phyloP scores from a whole-genome alignment of 1,140 invertebrate species.

The Wasmannia auropunctata region DNA sequence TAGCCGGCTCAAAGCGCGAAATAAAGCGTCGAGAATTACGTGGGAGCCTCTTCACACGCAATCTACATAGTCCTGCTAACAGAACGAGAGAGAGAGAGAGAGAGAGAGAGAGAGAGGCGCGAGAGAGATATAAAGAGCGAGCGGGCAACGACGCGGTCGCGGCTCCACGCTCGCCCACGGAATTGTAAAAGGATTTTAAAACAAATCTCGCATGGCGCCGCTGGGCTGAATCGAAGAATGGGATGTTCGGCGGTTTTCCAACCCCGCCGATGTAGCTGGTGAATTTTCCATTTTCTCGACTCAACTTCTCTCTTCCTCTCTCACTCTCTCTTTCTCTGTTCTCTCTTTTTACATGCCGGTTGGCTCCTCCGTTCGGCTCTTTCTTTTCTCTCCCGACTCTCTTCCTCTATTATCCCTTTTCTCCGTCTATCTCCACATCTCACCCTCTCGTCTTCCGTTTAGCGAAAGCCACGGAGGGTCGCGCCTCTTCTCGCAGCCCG shows the following conservation, averaged over 20 bases:
- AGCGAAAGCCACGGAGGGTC: constrained; percentile 68
- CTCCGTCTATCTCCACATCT: constrained; percentile 55
- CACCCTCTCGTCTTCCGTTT: constrained; percentile 62
- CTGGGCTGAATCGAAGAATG: constrained; percentile 83
- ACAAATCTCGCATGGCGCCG: constrained; percentile 84
- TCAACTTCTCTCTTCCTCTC: constrained; percentile 66
- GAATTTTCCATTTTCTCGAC: constrained; percentile 82
- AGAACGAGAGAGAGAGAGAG: constrained; percentile 30
- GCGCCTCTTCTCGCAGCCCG: constrained; percentile 51
- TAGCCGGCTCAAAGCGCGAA: constrained; percentile 39
- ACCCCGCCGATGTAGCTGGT: constrained; percentile 62
- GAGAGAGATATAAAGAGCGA: constrained; percentile 34
- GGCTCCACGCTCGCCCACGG: constrained; percentile 70
- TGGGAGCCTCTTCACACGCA: constrained; percentile 78
- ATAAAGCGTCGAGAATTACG: constrained; percentile 76
- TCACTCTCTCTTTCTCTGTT: constrained; percentile 58
- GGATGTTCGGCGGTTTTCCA: constrained; percentile 79
- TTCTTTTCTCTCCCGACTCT: constrained; percentile 43
- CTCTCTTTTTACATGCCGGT: constrained; percentile 23
- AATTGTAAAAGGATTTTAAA: constrained; percentile 85
- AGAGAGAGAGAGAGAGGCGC: neutral
- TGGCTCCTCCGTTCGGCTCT: constrained; percentile 6
- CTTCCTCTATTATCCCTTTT: constrained; percentile 46
- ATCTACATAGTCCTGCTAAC: constrained; percentile 75
- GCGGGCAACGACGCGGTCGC: constrained; percentile 29